phyloP scores from a whole-genome alignment of 2,797 vertebrate species.

The Lepidocolaptes lacrymiger region DNA sequence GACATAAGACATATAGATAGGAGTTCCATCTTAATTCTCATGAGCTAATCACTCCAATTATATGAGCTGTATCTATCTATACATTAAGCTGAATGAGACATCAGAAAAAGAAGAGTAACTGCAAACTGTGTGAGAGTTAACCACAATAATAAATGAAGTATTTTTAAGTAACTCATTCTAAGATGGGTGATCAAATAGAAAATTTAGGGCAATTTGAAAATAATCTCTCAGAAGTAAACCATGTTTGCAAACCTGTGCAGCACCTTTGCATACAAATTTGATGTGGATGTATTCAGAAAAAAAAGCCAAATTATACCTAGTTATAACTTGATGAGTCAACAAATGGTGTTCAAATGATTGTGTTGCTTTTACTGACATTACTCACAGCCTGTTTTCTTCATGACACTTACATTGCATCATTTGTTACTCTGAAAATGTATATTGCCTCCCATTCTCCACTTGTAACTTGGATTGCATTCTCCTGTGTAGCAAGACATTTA shows the following conservation, averaged over 20 bases:
- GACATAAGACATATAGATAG: neutral
- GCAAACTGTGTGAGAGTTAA: neutral
- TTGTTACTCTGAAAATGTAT: conserved; percentile 91
- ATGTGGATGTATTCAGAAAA: neutral
- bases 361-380: neutral
- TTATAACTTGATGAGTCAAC: neutral
- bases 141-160: neutral
- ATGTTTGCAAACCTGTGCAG: neutral
- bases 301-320: neutral
- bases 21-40: neutral
- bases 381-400: conserved; percentile 20
- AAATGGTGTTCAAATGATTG: neutral
- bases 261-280: neutral
- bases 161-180: neutral
- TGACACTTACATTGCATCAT: conserved; percentile 89
- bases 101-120: neutral
- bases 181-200: neutral
- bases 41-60: neutral
- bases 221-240: neutral
- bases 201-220: conserved; percentile 3
- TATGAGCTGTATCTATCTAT: neutral
- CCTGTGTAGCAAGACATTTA: conserved; percentile 77
- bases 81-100: neutral
- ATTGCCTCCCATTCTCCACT: conserved; percentile 96
- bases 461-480: conserved; percentile 87